phyloP scores from a whole-genome alignment of 2,888 invertebrate genomes.

The Phorcus lineatus region DNA sequence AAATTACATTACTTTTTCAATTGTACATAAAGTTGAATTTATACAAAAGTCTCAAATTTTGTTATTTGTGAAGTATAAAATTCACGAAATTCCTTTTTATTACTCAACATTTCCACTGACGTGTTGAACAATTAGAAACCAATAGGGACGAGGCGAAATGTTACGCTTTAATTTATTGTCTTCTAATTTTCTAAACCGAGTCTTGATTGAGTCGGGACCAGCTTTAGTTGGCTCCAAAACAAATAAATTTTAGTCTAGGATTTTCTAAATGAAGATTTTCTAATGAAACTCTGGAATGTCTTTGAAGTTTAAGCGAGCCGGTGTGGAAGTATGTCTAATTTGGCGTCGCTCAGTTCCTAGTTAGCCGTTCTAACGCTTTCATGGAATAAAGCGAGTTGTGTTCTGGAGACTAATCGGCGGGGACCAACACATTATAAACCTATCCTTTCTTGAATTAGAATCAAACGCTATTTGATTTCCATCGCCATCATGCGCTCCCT shows the following conservation, averaged over 20 bases:
- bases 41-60: too few species aligned
- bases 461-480: slow-evolving; percentile 12
- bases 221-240: not conserved
- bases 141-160: too few species aligned
- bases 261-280: not conserved
- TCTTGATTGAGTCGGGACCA: too few species aligned
- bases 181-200: too few species aligned
- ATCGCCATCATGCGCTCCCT: not conserved
- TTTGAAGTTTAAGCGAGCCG: not conserved
- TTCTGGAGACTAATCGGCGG: not conserved
- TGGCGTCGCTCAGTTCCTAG: not conserved
- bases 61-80: too few species aligned
- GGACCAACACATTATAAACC: slow-evolving; percentile 1
- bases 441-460: slow-evolving; percentile 15
- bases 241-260: not conserved
- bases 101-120: too few species aligned
- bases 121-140: too few species aligned
- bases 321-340: not conserved
- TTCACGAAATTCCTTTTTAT: too few species aligned
- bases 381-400: not conserved
- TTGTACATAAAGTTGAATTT: too few species aligned
- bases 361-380: not conserved
- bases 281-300: not conserved
- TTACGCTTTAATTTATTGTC: too few species aligned
- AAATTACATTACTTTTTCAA: too few species aligned